Base-by-base conservation (phyloP, 2,888 invertebrate species). In the Ormia ochracea region DNA sequence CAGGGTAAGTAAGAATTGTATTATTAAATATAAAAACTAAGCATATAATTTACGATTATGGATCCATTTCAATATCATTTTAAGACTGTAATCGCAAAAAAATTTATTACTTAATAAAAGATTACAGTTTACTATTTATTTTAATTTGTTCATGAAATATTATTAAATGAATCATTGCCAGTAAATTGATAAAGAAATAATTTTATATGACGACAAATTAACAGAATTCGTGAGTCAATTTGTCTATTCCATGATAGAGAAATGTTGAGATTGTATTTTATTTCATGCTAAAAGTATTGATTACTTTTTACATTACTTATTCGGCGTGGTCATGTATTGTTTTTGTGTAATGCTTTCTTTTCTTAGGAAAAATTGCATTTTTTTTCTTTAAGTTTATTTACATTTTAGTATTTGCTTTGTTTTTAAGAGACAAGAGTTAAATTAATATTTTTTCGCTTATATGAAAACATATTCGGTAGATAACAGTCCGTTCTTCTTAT, bases 1-100 rank as follows among this genome's bases (percentile, higher is more conserved):
- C 87, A 87, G 77, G 87, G 87, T 84, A 61, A 73, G 82, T 61
- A n/a, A 23, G 4, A 5, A 5, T 23, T 41, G 59, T 19, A 12
- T 3, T n/a, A n/a, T n/a, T n/a, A n/a, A 0, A n/a, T 1, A 19
- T 43, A 19, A 19, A 4, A 43, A 17, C 0, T 6, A 19, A 23
- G 12, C 12, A 23, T 12, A 17, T 36, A 26, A 14, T 41, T 45
- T 12, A 12, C 17, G 17, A 17, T 17, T 4, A 6, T 7, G 2
- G 7, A 4, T 41, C 17, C 17, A 6, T 17, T n/a, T 14, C 17
- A n/a, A 5, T 41, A 41, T 17, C 14, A 7, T 3, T 14, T 17
- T 4, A 41, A 41, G 7, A 41, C 17, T 17, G 26, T 26, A 9
- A 6, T 28, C 3, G 28, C 4, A 9, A 0, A 2, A 14, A 21